Percentiles rank a stretch among this genome's conserved stretches.
phyloP scores from a whole-genome alignment of 64 coral and sea anemone genomes.

The Pocillopora verrucosa region DNA sequence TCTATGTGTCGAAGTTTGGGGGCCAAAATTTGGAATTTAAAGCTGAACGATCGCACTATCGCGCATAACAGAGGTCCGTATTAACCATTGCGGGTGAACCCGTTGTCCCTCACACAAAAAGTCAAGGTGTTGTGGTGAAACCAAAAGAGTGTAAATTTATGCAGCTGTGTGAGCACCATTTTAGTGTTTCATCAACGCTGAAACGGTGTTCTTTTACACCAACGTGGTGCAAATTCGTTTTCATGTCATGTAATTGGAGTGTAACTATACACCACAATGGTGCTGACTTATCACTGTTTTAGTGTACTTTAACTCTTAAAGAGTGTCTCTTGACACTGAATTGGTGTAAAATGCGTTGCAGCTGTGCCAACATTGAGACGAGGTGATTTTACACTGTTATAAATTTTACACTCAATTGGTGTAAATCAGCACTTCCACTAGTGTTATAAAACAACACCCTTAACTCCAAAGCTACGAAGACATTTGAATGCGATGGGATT shows the following conservation, averaged over 20 bases:
- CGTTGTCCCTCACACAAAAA: no score
- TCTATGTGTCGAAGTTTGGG: no score
- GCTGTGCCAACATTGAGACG: background rate
- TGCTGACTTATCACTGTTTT: no score
- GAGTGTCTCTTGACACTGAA: background rate
- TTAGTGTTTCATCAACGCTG: background rate
- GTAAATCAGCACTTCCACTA: background rate
- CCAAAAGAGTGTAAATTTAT: background rate
- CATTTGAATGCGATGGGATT: background rate
- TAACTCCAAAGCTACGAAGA: background rate
- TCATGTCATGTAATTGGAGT: no score
- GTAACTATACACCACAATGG: no score
- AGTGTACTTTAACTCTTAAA: background rate
- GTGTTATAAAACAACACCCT: background rate
- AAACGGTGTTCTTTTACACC: background rate
- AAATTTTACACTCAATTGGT: background rate
- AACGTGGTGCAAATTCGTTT: background rate
- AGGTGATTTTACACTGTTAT: background rate
- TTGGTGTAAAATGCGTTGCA: background rate
- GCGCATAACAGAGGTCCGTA: no score
- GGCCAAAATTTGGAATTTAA: no score
- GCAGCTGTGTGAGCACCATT: no score
- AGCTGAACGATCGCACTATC: no score
- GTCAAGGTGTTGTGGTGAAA: conserved; percentile 2
- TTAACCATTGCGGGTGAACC: no score